phyloP scores from a whole-genome alignment of 1,140 invertebrate genomes.

The Frieseomelitta varia region DNA sequence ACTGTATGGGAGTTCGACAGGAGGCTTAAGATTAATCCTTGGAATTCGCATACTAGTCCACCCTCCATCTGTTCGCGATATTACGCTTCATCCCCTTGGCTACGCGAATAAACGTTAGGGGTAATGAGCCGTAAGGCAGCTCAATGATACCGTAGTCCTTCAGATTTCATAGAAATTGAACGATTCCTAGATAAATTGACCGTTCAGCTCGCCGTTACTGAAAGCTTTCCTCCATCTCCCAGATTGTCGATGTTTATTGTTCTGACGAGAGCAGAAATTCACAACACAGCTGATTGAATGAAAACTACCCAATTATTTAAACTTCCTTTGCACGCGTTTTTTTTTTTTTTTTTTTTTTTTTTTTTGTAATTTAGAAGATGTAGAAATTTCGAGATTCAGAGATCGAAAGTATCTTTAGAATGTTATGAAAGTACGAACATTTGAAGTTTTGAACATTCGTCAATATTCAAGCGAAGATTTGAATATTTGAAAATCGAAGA shows the following conservation, averaged over 20 bases:
- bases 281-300: not conserved
- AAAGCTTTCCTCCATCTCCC: not conserved
- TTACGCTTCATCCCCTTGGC: constrained; percentile 8
- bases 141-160: constrained; percentile 8
- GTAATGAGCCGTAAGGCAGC: constrained; percentile 1
- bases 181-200: constrained; percentile 19
- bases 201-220: not conserved
- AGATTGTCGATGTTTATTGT: no score
- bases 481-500: no score
- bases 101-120: constrained; percentile 10
- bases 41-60: not conserved
- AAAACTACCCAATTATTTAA: not conserved
- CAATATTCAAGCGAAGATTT: no score
- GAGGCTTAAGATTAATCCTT: not conserved
- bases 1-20: not conserved
- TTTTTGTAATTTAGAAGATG: no score
- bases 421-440: no score
- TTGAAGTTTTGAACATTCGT: no score
- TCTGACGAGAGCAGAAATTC: not conserved
- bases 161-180: constrained; percentile 6
- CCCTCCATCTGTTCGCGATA: not conserved
- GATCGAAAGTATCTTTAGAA: no score
- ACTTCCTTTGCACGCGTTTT: not conserved
- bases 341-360: not conserved
- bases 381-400: no score